A percentile compares a stretch with the other conserved stretches of the same genome.
These are phyloP conservation scores for Cheilosia impressa DNA, from an alignment of 2,888 invertebrate genomes.

Conservation along the genomic window DNA sequence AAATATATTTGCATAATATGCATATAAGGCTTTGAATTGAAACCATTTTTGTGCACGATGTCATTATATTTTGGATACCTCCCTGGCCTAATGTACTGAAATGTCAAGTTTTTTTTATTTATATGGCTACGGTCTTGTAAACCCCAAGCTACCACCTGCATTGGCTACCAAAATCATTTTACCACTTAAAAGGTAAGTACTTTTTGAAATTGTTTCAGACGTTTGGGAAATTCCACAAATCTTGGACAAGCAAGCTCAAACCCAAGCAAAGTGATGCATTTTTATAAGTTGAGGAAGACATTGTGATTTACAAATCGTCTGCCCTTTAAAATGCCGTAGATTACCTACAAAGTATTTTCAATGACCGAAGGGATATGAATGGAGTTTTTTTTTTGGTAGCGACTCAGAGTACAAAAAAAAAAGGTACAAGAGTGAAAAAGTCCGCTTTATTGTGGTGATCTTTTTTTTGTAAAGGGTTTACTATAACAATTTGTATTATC, in stretches of 20 bases:
- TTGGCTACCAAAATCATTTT: conserved; percentile 4
- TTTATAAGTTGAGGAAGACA: background rate
- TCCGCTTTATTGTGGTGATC: no score
- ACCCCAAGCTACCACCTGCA: background rate
- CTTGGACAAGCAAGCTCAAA: conserved; percentile 65
- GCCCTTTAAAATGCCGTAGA: background rate
- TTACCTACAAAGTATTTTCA: no score
- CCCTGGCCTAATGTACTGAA: background rate
- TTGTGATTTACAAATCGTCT: background rate
- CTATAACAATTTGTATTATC: no score
- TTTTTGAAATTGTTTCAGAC: conserved; percentile 58
- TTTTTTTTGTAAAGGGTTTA: no score
- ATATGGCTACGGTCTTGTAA: conserved; percentile 3
- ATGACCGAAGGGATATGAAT: no score
- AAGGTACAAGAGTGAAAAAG: no score
- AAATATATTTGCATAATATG: no score
- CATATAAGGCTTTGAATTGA: no score
- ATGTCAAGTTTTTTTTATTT: conserved; percentile 35
- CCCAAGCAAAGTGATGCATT: conserved; percentile 43
- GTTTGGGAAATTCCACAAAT: conserved; percentile 62
- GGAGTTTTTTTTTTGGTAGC: no score
- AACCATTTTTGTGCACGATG: background rate
- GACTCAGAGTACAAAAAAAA: no score
- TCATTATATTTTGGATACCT: background rate
- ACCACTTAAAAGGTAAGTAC: background rate